Conservation (phyloP, 2,797 vertebrate species). For the Babyrousa celebensis region DNA sequence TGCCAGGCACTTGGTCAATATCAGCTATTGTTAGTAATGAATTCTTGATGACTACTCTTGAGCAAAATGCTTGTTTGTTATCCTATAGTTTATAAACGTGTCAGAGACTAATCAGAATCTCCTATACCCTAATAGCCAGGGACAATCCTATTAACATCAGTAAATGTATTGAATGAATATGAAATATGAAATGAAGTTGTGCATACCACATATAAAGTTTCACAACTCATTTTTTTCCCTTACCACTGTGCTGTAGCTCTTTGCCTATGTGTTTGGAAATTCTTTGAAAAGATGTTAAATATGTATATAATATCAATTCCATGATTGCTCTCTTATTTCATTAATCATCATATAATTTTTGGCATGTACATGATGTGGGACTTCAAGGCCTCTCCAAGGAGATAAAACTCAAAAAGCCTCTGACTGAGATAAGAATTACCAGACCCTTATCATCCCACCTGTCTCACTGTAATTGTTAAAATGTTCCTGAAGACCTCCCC, state of each 20-base stretch:
- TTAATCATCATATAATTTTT: constrained; percentile 8
- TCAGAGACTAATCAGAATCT: constrained; percentile 28
- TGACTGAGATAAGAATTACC: no score
- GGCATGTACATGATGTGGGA: not conserved
- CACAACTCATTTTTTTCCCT: not conserved
- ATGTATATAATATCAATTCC: not conserved
- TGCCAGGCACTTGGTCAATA: not conserved
- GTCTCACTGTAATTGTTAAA: no score
- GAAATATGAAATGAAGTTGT: not conserved
- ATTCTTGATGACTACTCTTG: not conserved
- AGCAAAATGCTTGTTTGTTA: not conserved
- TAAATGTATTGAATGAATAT: not conserved
- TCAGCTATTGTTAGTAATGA: not conserved
- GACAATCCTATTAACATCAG: not conserved
- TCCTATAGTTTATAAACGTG: not conserved
- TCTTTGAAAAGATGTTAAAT: constrained; percentile 56
- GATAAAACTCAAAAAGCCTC: no score
- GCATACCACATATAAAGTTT: not conserved
- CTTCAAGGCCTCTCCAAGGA: no score
- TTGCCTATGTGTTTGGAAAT: not conserved
- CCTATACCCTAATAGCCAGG: not conserved
- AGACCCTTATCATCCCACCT: no score
- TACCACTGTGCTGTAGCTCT: not conserved
- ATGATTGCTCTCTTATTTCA: not conserved
- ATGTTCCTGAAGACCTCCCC: no score